A percentile compares a stretch with the other conserved stretches of the same genome.
phyloP scores from a whole-genome alignment of 2,888 invertebrate genomes.

The Crioceris asparagi region DNA sequence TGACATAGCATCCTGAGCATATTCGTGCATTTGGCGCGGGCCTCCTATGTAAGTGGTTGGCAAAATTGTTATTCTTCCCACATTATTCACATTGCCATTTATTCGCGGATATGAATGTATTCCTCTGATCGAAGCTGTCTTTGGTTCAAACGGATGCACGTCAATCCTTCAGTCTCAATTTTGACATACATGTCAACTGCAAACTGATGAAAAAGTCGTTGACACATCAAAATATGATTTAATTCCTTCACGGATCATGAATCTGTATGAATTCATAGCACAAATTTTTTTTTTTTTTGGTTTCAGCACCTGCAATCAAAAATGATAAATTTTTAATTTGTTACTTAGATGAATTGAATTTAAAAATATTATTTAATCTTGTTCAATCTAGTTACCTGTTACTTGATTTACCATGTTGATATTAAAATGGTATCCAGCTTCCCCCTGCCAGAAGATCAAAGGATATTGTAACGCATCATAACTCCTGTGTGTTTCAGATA shows the following conservation, averaged over 20 bases:
- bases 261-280: slow-evolving; percentile 20
- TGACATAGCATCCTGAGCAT: slow-evolving; percentile 2
- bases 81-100: not conserved
- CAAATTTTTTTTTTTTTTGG: slow-evolving; percentile 24
- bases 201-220: slow-evolving; percentile 30
- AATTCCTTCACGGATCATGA: slow-evolving; percentile 24
- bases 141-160: slow-evolving; percentile 27
- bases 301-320: too few species aligned
- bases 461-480: too few species aligned
- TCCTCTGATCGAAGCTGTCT: slow-evolving; percentile 26
- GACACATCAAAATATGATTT: slow-evolving; percentile 25
- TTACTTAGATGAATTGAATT: not conserved
- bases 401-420: too few species aligned
- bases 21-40: slow-evolving; percentile 2
- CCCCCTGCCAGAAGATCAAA: slow-evolving; percentile 2
- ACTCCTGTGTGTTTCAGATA: not conserved
- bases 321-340: not conserved
- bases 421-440: slow-evolving; percentile 4
- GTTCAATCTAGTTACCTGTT: too few species aligned
- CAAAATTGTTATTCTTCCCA: slow-evolving; percentile 3
- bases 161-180: too few species aligned
- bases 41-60: slow-evolving; percentile 3
- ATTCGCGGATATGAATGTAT: slow-evolving; percentile 31
- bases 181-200: too few species aligned
- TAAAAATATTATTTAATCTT: slow-evolving; percentile 1